Evolutionary conservation across 2,888 invertebrate species (phyloP).

Genomic region (Acrobasis suavella): DNA sequence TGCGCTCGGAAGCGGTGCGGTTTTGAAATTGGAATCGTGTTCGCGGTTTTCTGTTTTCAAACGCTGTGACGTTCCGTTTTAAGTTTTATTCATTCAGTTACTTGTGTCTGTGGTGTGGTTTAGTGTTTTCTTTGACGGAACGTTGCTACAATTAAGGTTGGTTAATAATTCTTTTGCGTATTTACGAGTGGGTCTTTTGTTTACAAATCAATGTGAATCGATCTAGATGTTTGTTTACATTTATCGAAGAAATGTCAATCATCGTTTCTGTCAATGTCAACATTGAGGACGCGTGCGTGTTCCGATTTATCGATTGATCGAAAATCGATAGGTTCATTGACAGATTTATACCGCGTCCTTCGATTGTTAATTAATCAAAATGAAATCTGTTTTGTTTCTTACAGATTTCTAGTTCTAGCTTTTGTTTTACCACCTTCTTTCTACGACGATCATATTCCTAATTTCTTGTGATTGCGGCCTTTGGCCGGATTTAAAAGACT

Average conservation of each 20-base stretch:
- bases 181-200: constrained; percentile 3
- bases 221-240: constrained; percentile 11
- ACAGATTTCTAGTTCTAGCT: background rate
- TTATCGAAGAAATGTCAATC: constrained; percentile 14
- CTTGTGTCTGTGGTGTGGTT: constrained; percentile 22
- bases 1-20: constrained; percentile 30
- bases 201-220: constrained; percentile 1
- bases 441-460: too few relatives aligned
- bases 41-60: constrained; percentile 24
- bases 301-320: constrained; percentile 4
- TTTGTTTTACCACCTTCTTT: too few relatives aligned
- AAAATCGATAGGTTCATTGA: background rate
- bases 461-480: too few relatives aligned
- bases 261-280: constrained; percentile 16
- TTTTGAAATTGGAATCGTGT: constrained; percentile 26
- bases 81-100: constrained; percentile 25
- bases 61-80: constrained; percentile 22
- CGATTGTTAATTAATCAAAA: background rate
- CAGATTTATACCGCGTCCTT: constrained; percentile 11
- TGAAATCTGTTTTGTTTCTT: background rate
- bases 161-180: background rate
- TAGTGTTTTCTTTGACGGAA: constrained; percentile 19
- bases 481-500: too few relatives aligned
- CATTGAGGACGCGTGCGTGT: background rate
- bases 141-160: constrained; percentile 18